Evolutionary conservation across 2,797 vertebrate species (phyloP).

Genomic region (Hydrolagus colliei): DNA sequence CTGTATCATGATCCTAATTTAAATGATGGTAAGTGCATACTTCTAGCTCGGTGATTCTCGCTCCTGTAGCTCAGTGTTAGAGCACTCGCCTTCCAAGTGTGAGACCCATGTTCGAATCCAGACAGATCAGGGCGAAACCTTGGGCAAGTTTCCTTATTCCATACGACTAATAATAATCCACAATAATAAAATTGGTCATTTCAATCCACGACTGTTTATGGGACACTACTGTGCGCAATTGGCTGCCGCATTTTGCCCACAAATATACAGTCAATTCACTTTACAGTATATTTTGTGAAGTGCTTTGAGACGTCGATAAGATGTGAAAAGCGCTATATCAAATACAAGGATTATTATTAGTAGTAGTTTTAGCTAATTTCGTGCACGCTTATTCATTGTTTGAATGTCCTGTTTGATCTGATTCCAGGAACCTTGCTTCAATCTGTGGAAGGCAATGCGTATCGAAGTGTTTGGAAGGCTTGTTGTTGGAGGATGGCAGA

Average conservation of each 20-base stretch:
- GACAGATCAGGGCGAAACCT: too few species aligned
- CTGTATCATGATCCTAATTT: slow-evolving; percentile 91
- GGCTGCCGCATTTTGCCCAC: too few species aligned
- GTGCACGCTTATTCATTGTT: background rate
- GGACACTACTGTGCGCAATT: too few species aligned
- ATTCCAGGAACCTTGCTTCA: slow-evolving; percentile 61
- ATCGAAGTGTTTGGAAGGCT: slow-evolving; percentile 87
- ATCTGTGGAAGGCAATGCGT: slow-evolving; percentile 89
- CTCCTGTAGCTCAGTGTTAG: slow-evolving; percentile 31
- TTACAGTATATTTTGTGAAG: too few species aligned
- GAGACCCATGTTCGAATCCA: too few species aligned
- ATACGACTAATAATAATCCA: too few species aligned
- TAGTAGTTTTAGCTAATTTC: slow-evolving; percentile 15
- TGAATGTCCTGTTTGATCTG: background rate
- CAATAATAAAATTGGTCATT: too few species aligned
- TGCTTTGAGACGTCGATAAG: too few species aligned
- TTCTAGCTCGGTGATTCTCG: slow-evolving; percentile 17
- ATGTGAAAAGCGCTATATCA: too few species aligned
- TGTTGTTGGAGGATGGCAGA: slow-evolving; percentile 96
- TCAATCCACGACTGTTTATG: too few species aligned
- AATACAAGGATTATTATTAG: background rate
- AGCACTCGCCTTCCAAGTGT: background rate
- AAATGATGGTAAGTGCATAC: slow-evolving; percentile 62
- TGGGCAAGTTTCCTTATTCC: too few species aligned
- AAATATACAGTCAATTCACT: too few species aligned